Evolutionary conservation across 2,797 vertebrate genomes (phyloP), one percentile per base, ranked within the genome.

Genomic region (Hirundo rustica): DNA sequence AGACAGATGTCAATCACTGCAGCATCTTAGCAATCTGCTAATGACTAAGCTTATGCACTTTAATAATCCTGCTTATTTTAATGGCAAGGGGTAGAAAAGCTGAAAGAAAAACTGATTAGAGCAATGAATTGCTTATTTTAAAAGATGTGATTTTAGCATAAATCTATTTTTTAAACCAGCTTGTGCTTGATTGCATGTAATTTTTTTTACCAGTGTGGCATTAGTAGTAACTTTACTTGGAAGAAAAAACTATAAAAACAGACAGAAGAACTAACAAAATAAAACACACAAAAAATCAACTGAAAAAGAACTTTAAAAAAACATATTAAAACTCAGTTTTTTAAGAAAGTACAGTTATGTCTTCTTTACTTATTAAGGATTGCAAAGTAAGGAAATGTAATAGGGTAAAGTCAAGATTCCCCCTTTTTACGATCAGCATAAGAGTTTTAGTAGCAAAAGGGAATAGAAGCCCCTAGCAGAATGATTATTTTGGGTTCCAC

Each of bases 1-100:
- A 95, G 95, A 92, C 85, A 96, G 76, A 77, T 95, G 96, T 96
- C 94, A 96, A 93, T 97, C 96, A 97, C 22, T 38, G 27, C 13
- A 77, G 8, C 50, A 89, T 89, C 6, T 76, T 70, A 38, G 48
- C 79, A 88, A 88, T 62, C 89, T 91, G 53, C 66, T 96, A 96
- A 94, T 96, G 85, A 92, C 70, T 93, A 93, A 94, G 25, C 76
- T 90, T 89, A 71, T 70, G 83, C 21, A 62, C 85, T 90, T 95
- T 90, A 90, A 93, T 95, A 95, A 85, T 93, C 70, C 38, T 81
- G 11, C 82, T 93, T 93, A 79, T 90, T 96, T 95, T 88, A 96
- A 95, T 78, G 44, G 61, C 40, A 91, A 94, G 29, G 78, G 21
- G 48, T 78, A 40, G 61, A 77, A 89, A 85, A 86, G 22, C 60